These are phyloP conservation scores for Phoxinus phoxinus DNA, from an alignment of 2,113 vertebrate species.

Conservation along the genomic window DNA sequence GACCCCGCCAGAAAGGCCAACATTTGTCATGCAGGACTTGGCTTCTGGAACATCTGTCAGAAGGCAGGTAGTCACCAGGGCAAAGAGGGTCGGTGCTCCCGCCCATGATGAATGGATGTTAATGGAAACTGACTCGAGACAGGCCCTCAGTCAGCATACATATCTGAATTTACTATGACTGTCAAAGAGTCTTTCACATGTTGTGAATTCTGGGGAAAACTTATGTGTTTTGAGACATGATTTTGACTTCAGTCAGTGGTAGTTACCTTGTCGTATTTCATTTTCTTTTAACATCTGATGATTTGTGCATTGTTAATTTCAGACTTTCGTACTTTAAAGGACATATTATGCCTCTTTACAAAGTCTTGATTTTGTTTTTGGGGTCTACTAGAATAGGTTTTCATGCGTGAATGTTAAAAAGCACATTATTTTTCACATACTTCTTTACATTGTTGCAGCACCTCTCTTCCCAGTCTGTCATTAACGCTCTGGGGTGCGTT, in stretches of 20 bases:
- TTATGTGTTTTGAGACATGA: not conserved
- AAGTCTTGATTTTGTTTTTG: no score
- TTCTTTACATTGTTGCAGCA: no score
- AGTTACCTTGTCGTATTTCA: not conserved
- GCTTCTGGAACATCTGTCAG: slow-evolving; percentile 74
- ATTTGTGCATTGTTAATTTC: not conserved
- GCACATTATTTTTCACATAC: no score
- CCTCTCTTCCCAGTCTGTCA: no score
- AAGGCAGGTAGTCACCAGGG: slow-evolving; percentile 68
- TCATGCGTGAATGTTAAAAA: no score
- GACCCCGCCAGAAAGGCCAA: slow-evolving; percentile 66
- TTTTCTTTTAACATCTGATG: not conserved
- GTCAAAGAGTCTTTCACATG: slow-evolving; percentile 19
- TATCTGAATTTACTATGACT: slow-evolving; percentile 35
- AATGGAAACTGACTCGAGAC: slow-evolving; percentile 46
- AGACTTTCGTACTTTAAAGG: not conserved
- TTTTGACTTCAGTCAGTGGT: slow-evolving; percentile 6
- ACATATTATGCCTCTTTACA: no score
- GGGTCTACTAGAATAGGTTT: no score
- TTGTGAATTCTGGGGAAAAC: slow-evolving; percentile 28
- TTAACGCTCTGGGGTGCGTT: no score
- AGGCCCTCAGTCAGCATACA: slow-evolving; percentile 42
- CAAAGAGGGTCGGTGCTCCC: slow-evolving; percentile 54
- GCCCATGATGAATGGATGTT: slow-evolving; percentile 57
- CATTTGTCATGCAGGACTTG: slow-evolving; percentile 66